A percentile compares a stretch with the other conserved stretches of the same genome.
These are phyloP conservation scores for Corynorhinus townsendii DNA, from an alignment of 2,113 vertebrate species.

Conservation along the genomic window DNA sequence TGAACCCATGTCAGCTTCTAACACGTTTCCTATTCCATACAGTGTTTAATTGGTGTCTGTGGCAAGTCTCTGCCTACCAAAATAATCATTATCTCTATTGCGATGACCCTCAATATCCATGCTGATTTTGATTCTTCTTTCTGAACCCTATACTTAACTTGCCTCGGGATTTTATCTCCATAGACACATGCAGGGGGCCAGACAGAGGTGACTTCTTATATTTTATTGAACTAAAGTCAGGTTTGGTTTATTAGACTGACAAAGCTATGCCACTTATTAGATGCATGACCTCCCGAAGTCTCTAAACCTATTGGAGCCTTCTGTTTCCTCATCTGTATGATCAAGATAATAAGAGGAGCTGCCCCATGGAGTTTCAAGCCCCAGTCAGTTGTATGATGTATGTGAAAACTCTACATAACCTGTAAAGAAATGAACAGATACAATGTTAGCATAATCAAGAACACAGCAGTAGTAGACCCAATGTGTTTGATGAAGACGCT, in stretches of 20 bases:
- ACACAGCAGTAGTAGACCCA: neutral
- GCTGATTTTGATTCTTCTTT: slow-evolving; percentile 28
- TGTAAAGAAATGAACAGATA: neutral
- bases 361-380: neutral
- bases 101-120: neutral
- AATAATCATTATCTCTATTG: neutral
- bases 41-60: slow-evolving; percentile 56
- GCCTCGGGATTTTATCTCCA: slow-evolving; percentile 22
- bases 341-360: neutral
- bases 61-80: neutral
- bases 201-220: neutral
- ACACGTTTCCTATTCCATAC: neutral
- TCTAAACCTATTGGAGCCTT: neutral
- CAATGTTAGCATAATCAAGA: neutral
- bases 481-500: neutral
- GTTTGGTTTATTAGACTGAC: slow-evolving; percentile 21
- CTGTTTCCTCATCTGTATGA: neutral
- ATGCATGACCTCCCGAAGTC: slow-evolving; percentile 25
- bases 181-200: neutral
- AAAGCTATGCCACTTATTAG: slow-evolving; percentile 14
- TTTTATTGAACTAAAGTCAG: slow-evolving; percentile 43
- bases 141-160: neutral
- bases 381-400: neutral
- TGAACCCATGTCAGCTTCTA: slow-evolving; percentile 45
- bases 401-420: neutral